Percentiles rank a stretch among this genome's conserved stretches.
Evolutionary conservation across 2,113 vertebrate species (phyloP).

Genomic region (Reinhardtius hippoglossoides): DNA sequence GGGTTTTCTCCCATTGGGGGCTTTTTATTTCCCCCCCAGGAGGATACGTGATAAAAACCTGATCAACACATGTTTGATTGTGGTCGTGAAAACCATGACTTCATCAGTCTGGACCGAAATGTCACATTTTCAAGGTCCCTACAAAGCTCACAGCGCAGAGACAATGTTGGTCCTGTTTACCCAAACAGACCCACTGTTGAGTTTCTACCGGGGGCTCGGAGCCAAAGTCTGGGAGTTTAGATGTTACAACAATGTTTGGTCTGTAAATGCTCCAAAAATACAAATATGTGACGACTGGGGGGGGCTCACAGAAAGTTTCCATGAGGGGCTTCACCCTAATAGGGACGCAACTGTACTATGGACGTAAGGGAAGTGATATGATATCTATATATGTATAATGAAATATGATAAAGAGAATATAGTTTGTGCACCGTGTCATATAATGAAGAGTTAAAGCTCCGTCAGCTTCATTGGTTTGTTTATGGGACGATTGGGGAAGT

Average conservation of each 20-base stretch:
- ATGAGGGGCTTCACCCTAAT: slow-evolving; percentile 14
- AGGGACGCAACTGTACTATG: neutral
- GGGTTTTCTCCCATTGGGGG: neutral
- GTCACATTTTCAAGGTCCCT: slow-evolving; percentile 20
- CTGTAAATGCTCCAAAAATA: slow-evolving; percentile 16
- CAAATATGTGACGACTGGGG: too few species aligned
- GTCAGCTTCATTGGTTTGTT: too few species aligned
- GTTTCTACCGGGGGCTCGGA: slow-evolving; percentile 1
- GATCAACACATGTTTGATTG: slow-evolving; percentile 12
- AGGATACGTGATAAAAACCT: slow-evolving; percentile 2
- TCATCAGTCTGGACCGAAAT: neutral
- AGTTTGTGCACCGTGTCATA: too few species aligned
- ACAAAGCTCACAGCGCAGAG: slow-evolving; percentile 14
- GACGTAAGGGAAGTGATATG: too few species aligned
- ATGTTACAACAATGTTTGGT: slow-evolving; percentile 46
- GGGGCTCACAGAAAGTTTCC: neutral
- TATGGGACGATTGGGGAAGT: too few species aligned
- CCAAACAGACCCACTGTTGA: slow-evolving; percentile 5
- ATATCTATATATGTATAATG: too few species aligned
- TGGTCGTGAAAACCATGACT: slow-evolving; percentile 3
- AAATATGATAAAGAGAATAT: too few species aligned
- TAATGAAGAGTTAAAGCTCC: too few species aligned
- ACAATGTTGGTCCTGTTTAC: slow-evolving; percentile 15
- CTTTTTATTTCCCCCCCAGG: slow-evolving; percentile 1
- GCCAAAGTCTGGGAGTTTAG: neutral